phyloP scores from a whole-genome alignment of 2,797 vertebrate species.

The Acanthornis magna region DNA sequence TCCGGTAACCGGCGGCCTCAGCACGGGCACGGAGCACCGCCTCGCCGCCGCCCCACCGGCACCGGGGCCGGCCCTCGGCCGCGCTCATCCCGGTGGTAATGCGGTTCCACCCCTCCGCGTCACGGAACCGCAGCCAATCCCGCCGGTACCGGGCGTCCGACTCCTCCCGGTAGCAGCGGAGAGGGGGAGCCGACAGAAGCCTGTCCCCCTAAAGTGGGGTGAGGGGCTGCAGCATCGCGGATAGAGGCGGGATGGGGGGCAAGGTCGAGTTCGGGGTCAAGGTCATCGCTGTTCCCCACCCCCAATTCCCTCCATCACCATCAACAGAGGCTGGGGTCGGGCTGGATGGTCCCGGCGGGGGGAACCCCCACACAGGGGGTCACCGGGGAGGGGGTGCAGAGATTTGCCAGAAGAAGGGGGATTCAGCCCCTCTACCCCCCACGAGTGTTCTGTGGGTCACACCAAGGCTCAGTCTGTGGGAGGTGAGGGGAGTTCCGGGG shows the following conservation, averaged over 20 bases:
- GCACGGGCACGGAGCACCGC: slow-evolving; percentile 82
- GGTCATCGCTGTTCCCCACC: background rate
- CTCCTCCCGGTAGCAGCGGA: slow-evolving; percentile 75
- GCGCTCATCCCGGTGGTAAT: slow-evolving; percentile 76
- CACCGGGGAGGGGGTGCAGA: background rate
- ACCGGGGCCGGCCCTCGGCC: slow-evolving; percentile 79
- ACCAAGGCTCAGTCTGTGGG: background rate
- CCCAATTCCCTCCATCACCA: background rate
- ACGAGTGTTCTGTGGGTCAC: background rate
- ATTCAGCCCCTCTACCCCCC: background rate
- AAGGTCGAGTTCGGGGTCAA: background rate
- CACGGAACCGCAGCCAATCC: slow-evolving; percentile 80
- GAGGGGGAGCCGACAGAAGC: background rate
- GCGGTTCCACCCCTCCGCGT: slow-evolving; percentile 45
- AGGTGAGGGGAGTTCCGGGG: no score
- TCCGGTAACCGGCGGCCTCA: slow-evolving; percentile 85
- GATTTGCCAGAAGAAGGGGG: background rate
- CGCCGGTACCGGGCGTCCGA: slow-evolving; percentile 45
- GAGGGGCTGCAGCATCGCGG: slow-evolving; percentile 63
- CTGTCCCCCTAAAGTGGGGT: background rate
- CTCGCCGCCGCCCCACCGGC: slow-evolving; percentile 76
- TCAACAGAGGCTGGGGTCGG: background rate
- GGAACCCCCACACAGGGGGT: background rate
- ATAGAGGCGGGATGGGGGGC: background rate
- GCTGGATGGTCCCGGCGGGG: background rate